A percentile compares a stretch with the other conserved stretches of the same genome.
Evolutionary conservation across 2,888 invertebrate genomes (phyloP).

Genomic region (Apamea monoglypha): DNA sequence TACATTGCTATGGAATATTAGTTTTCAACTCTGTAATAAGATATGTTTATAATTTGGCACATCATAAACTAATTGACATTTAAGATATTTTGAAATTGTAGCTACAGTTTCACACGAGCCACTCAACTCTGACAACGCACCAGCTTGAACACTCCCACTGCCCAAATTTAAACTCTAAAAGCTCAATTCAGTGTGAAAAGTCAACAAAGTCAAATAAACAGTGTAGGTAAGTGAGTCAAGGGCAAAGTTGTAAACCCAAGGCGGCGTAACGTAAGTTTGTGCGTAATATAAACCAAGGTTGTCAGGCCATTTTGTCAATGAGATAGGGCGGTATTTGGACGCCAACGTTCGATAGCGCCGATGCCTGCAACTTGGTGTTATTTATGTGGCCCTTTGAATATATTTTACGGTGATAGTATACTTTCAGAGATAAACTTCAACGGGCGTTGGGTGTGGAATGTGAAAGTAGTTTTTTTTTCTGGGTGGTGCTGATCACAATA

Average conservation of each 20-base stretch:
- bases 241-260: slow-evolving; percentile 70
- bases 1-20: neutral
- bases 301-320: slow-evolving; percentile 76
- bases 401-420: slow-evolving; percentile 51
- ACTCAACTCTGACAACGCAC: slow-evolving; percentile 13
- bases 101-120: slow-evolving; percentile 7
- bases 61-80: neutral
- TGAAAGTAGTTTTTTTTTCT: slow-evolving; percentile 22
- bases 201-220: slow-evolving; percentile 69
- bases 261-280: slow-evolving; percentile 72
- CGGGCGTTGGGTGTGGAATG: slow-evolving; percentile 21
- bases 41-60: neutral
- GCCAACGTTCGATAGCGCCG: slow-evolving; percentile 56
- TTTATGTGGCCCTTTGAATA: slow-evolving; percentile 62
- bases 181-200: slow-evolving; percentile 63
- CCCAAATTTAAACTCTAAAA: slow-evolving; percentile 60
- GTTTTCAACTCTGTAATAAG: neutral
- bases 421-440: slow-evolving; percentile 46
- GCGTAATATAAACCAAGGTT: slow-evolving; percentile 76
- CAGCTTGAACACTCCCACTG: slow-evolving; percentile 30
- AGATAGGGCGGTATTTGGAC: slow-evolving; percentile 70
- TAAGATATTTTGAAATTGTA: neutral
- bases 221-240: slow-evolving; percentile 74
- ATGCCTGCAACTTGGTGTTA: slow-evolving; percentile 58
- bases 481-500: neutral